phyloP scores from a whole-genome alignment of 2,888 invertebrate species.

The Clanis bilineata region DNA sequence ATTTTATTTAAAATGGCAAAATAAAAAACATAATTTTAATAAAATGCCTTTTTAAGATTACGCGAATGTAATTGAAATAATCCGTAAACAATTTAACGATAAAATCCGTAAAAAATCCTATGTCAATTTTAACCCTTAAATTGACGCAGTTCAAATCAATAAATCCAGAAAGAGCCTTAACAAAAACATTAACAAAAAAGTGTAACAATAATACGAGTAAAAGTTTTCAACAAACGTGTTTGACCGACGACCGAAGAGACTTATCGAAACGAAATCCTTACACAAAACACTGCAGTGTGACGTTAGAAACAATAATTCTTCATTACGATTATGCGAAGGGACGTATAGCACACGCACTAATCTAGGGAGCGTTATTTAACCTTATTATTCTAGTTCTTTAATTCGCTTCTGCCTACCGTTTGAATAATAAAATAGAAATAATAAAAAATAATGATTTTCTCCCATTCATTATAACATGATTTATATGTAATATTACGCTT shows the following conservation, averaged over 20 bases:
- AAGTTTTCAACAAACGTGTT: constrained; percentile 55
- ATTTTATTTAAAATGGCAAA: no score
- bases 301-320: constrained; percentile 79
- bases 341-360: constrained; percentile 31
- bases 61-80: no score
- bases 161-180: neutral
- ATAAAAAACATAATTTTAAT: no score
- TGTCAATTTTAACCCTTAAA: constrained; percentile 12
- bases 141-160: neutral
- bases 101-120: no score
- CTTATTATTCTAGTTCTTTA: no score
- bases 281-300: constrained; percentile 74
- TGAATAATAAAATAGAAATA: no score
- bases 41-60: no score
- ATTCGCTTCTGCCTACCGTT: no score
- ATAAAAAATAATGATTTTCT: no score
- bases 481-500: no score
- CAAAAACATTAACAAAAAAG: neutral
- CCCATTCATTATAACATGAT: no score
- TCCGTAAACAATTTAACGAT: no score
- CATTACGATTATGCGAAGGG: constrained; percentile 64
- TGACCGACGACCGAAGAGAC: constrained; percentile 61
- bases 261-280: constrained; percentile 74
- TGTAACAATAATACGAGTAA: constrained; percentile 17
- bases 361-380: constrained; percentile 34